Conservation (phyloP, 1,140 invertebrate genomes). For the Magallana ariakensis region DNA sequence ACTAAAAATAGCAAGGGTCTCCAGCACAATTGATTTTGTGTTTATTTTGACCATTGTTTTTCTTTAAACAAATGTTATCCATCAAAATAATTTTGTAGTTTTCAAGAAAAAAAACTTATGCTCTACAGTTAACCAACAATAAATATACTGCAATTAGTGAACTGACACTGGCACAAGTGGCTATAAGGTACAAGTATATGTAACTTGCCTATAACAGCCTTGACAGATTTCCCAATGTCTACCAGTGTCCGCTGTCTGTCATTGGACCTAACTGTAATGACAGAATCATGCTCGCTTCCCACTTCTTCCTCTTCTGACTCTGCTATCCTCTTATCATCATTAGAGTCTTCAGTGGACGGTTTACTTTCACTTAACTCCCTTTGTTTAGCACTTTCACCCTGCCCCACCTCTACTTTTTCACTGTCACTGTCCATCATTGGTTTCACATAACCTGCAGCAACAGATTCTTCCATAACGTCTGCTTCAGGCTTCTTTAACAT, state of each 20-base stretch:
- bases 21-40: too few relatives aligned
- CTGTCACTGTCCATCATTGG: background rate
- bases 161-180: too few relatives aligned
- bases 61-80: too few relatives aligned
- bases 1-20: too few relatives aligned
- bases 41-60: too few relatives aligned
- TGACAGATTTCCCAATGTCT: conserved; percentile 71
- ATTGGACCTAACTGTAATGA: conserved; percentile 71
- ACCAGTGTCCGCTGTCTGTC: conserved; percentile 64
- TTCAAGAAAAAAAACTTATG: too few relatives aligned
- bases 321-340: conserved; percentile 20
- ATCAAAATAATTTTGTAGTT: too few relatives aligned
- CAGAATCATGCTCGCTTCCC: conserved; percentile 66
- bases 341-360: conserved; percentile 35
- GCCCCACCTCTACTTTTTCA: conserved; percentile 50
- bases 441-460: conserved; percentile 17
- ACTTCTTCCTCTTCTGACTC: conserved; percentile 45
- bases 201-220: conserved; percentile 70
- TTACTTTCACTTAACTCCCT: conserved; percentile 4
- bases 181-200: too few relatives aligned
- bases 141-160: too few relatives aligned
- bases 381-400: background rate
- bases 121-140: too few relatives aligned
- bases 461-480: conserved; percentile 34
- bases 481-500: conserved; percentile 7